phyloP scores from a whole-genome alignment of 1,140 invertebrate genomes.

The Myzus persicae region DNA sequence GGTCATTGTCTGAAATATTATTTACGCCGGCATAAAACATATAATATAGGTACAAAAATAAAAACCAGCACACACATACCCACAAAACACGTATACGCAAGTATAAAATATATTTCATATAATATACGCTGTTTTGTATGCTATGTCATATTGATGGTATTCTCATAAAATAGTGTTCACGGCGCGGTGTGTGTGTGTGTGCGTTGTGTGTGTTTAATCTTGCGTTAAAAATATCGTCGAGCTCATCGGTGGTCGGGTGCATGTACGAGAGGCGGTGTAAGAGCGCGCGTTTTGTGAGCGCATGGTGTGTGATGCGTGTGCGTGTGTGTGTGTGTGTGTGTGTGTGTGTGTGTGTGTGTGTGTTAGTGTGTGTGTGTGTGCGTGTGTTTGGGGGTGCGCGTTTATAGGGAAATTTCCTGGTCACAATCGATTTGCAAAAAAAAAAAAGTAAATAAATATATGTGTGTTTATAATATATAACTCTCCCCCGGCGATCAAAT shows the following conservation, averaged over 20 bases:
- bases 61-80: not conserved
- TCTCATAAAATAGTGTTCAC: not conserved
- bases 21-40: not conserved
- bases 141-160: not conserved
- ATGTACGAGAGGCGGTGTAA: not conserved
- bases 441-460: not conserved
- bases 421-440: not conserved
- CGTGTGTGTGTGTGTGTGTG: not conserved
- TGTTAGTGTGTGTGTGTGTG: not conserved
- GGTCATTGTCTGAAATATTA: not conserved
- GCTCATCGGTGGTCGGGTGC: not conserved
- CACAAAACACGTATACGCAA: not conserved
- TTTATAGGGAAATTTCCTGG: slow-evolving; percentile 5
- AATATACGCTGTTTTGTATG: not conserved
- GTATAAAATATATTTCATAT: not conserved
- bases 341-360: not conserved
- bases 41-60: not conserved
- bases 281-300: not conserved
- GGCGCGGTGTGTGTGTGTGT: not conserved
- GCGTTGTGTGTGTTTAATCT: slow-evolving; percentile 35
- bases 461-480: not conserved
- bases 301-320: not conserved
- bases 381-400: not conserved
- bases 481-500: not conserved
- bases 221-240: slow-evolving; percentile 38